A percentile compares a stretch with the other conserved stretches of the same genome.
phyloP scores from a whole-genome alignment of 2,888 invertebrate genomes.

The Apocheima hispidaria region DNA sequence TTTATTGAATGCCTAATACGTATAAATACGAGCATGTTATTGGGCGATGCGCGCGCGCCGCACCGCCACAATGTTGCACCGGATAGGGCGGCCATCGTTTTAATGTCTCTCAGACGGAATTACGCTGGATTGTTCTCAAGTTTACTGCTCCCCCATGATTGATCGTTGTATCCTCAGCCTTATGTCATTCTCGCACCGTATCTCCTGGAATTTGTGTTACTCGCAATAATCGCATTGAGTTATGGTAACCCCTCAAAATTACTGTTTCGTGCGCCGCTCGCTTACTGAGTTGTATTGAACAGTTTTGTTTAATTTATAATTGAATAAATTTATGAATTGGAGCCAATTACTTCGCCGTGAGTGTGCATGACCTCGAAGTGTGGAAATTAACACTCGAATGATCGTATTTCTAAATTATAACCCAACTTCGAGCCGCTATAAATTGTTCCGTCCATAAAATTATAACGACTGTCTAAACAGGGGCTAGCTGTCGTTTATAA shows the following conservation, averaged over 20 bases:
- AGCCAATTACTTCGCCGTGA: conserved; percentile 28
- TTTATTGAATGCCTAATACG: conserved; percentile 8
- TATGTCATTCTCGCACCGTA: conserved; percentile 83
- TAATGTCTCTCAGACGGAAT: conserved; percentile 85
- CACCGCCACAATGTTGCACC: conserved; percentile 81
- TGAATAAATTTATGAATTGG: conserved; percentile 35
- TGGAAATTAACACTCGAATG: conserved; percentile 77
- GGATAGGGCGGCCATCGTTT: conserved; percentile 85
- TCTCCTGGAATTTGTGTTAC: conserved; percentile 80
- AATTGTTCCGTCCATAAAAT: conserved; percentile 80
- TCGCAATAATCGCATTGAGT: conserved; percentile 80
- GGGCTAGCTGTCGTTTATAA: conserved; percentile 77
- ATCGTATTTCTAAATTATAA: conserved; percentile 82
- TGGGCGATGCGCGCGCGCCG: conserved; percentile 51
- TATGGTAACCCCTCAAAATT: conserved; percentile 74
- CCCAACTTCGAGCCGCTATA: conserved; percentile 72
- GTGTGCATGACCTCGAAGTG: conserved; percentile 57
- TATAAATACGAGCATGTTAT: conserved; percentile 49
- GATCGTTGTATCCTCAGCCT: conserved; percentile 84
- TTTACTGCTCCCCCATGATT: conserved; percentile 84
- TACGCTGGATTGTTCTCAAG: conserved; percentile 85
- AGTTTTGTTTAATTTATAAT: conserved; percentile 34
- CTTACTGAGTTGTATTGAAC: conserved; percentile 41
- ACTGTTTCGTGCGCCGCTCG: conserved; percentile 53
- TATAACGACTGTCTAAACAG: conserved; percentile 83